Base-by-base conservation (phyloP, 2,888 invertebrate species). In the Pelosia muscerda region DNA sequence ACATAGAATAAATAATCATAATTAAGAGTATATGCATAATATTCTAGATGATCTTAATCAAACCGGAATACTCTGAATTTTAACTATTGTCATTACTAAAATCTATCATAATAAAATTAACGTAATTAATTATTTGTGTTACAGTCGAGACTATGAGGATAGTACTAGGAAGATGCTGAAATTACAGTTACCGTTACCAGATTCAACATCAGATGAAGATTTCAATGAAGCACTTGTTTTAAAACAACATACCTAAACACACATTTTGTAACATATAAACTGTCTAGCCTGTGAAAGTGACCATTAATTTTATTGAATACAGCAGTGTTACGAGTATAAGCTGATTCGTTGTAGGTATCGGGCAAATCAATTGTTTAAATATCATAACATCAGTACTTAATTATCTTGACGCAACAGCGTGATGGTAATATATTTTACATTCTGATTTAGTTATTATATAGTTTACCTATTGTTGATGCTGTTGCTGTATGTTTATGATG, bases 141-240 rank as follows among this genome's bases (percentile, higher is more conserved):
- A 81, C 90, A 92, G 92, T 92, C 92, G 68, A 86, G 90, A 67
- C 83, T 92, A 67, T 92, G 74, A 90, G 63, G 61, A 69, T 22
- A 15, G 6, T 19, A 19, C 31, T 25, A 11, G 9, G 25, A 13
- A 8, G 2, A 28, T 57, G 19, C 28, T 15, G 19, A 54, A 42
- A 42, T 49, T 15, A 15, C n/a, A 49, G 25, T 54, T 55, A 55
- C 6, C 54, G 15, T 13, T 55, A 55, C 13, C 2, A n/a, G 26
- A 9, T 31, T 23, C 10, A 22, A 2, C 23, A 55, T 22, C 55
- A 22, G 25, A 31, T 31, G 31, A 58, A 34, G 15, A 59, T 11
- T 34, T 25, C 22, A 38, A 3, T 22, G 28, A 57, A 57, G 19
- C 9, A 54, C 19, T 25, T 25, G 25, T 55, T 55, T 55, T 54